Percentiles rank a stretch among this genome's conserved stretches.
Evolutionary conservation across 2,113 vertebrate species (phyloP).

Genomic region (Melanotaenia duboulayi): DNA sequence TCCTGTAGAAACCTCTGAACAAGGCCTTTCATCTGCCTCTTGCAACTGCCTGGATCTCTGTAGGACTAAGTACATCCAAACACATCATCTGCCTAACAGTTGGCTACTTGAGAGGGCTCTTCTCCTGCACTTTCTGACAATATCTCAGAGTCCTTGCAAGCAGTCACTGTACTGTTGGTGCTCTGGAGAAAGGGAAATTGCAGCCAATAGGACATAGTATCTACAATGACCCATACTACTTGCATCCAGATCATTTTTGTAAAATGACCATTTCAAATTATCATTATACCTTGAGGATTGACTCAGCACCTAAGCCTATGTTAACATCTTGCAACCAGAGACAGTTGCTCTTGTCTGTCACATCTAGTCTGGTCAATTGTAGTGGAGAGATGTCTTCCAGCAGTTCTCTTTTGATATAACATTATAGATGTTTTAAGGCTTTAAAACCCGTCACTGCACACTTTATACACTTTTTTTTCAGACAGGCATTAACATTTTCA

Average conservation of each 20-base stretch:
- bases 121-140: too few relatives aligned
- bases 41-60: neutral
- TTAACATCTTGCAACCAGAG: neutral
- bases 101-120: neutral
- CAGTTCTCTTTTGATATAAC: too few relatives aligned
- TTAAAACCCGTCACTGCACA: too few relatives aligned
- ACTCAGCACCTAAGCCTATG: neutral
- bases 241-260: neutral
- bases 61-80: neutral
- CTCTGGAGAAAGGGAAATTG: neutral
- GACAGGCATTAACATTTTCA: too few relatives aligned
- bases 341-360: neutral
- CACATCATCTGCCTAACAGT: neutral
- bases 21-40: neutral
- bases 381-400: neutral
- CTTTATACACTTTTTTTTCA: too few relatives aligned
- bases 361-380: neutral
- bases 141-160: neutral
- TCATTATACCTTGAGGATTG: neutral
- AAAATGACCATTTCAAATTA: neutral
- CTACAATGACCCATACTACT: neutral
- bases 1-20: conserved; percentile 7
- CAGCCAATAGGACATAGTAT: neutral
- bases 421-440: too few relatives aligned
- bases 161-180: conserved; percentile 1